Percentiles rank a stretch among this genome's conserved stretches.
Conservation (phyloP, 2,797 vertebrate genomes). For the Kryptolebias ocellatus region DNA sequence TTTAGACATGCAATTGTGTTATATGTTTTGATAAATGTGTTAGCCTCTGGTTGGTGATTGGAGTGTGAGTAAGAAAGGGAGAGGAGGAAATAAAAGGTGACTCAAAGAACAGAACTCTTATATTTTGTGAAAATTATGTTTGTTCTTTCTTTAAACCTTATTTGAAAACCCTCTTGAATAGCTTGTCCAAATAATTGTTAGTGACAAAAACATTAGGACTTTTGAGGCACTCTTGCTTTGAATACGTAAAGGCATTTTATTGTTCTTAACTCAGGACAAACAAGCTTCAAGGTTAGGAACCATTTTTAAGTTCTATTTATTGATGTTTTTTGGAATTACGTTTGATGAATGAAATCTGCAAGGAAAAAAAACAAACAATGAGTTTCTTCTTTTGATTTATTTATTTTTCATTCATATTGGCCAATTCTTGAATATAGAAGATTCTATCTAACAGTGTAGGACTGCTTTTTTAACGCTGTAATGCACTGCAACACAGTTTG, state of each 20-base stretch:
- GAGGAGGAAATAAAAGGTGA: conserved; percentile 22
- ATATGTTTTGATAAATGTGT: conserved; percentile 46
- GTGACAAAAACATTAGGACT: not conserved
- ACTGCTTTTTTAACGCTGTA: no score
- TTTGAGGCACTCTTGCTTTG: not conserved
- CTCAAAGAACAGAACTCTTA: conserved; percentile 15
- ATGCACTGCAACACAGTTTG: no score
- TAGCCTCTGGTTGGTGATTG: conserved; percentile 37
- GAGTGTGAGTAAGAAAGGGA: conserved; percentile 15
- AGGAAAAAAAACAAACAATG: no score
- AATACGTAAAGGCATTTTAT: not conserved
- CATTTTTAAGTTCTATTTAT: not conserved
- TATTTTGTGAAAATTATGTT: conserved; percentile 4
- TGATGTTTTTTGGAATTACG: not conserved
- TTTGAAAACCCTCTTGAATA: not conserved
- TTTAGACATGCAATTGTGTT: conserved; percentile 40
- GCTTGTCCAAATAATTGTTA: no score
- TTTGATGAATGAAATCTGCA: no score
- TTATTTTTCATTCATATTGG: no score
- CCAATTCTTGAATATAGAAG: no score
- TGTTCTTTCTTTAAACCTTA: not conserved
- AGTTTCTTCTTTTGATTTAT: no score
- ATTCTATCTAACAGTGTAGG: no score
- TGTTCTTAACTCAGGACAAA: not conserved
- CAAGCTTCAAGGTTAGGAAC: not conserved